These are phyloP conservation scores for Campylomormyrus tamandua DNA, from an alignment of 2,113 vertebrate species.

Conservation along the genomic window DNA sequence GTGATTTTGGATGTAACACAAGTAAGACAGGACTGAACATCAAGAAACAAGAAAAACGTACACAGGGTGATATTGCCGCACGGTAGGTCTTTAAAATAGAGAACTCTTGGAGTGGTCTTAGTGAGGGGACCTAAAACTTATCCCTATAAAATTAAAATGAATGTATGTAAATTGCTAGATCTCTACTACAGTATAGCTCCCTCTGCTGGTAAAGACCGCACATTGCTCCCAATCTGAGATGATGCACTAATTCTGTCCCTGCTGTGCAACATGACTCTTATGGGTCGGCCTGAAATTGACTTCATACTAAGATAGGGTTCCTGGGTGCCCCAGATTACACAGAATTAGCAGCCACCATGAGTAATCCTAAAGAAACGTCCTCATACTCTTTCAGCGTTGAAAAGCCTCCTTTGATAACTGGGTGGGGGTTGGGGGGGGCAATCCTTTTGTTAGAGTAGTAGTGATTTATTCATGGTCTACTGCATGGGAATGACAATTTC, in stretches of 20 bases:
- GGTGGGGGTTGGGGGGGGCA: not conserved
- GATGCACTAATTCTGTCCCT: not conserved
- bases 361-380: not conserved
- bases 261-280: not conserved
- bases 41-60: not conserved
- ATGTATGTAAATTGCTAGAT: not conserved
- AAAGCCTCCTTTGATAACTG: not conserved
- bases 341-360: constrained; percentile 1
- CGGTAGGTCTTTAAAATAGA: not conserved
- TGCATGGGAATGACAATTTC: not conserved
- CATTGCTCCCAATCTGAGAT: too few relatives aligned
- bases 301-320: constrained; percentile 4
- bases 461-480: constrained; percentile 6
- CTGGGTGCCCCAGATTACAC: not conserved
- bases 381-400: not conserved
- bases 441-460: constrained; percentile 6
- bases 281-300: not conserved
- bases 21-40: not conserved
- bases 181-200: not conserved
- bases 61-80: not conserved
- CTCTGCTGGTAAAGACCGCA: not conserved
- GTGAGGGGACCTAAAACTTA: not conserved
- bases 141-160: not conserved
- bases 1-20: not conserved
- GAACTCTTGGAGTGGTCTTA: not conserved